Evolutionary conservation across 2,797 vertebrate species (phyloP).

Genomic region (Rhabdomys pumilio): DNA sequence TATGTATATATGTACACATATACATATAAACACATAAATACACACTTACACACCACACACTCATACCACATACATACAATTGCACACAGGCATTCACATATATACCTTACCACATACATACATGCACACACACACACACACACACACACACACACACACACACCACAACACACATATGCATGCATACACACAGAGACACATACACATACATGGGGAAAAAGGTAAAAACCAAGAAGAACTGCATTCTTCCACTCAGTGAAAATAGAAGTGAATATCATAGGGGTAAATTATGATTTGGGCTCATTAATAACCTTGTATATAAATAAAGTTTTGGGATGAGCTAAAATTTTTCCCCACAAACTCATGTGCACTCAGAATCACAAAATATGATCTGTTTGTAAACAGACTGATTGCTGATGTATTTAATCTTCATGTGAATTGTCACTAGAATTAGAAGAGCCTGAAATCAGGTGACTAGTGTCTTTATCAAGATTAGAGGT

Average conservation of each 20-base stretch:
- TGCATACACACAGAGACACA: too few relatives aligned
- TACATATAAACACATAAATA: too few relatives aligned
- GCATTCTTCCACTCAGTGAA: neutral
- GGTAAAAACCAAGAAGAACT: neutral
- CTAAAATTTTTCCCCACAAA: neutral
- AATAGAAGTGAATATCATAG: rapidly evolving
- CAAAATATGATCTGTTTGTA: neutral
- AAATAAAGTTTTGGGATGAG: neutral
- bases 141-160: too few relatives aligned
- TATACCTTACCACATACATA: too few relatives aligned
- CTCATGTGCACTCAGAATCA: neutral
- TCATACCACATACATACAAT: too few relatives aligned
- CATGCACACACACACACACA: too few relatives aligned
- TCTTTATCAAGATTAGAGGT: neutral
- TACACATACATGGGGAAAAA: neutral
- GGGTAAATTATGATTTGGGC: neutral
- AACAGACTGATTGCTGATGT: neutral
- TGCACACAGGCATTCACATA: too few relatives aligned
- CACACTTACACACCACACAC: too few relatives aligned
- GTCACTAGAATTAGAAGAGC: neutral
- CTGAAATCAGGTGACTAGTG: neutral
- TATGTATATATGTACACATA: too few relatives aligned
- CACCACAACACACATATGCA: too few relatives aligned
- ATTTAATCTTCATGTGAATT: neutral
- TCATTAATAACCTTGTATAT: neutral